Evolutionary conservation across 2,113 vertebrate genomes (phyloP).

Genomic region (Hypocryptadius cinnamomeus): DNA sequence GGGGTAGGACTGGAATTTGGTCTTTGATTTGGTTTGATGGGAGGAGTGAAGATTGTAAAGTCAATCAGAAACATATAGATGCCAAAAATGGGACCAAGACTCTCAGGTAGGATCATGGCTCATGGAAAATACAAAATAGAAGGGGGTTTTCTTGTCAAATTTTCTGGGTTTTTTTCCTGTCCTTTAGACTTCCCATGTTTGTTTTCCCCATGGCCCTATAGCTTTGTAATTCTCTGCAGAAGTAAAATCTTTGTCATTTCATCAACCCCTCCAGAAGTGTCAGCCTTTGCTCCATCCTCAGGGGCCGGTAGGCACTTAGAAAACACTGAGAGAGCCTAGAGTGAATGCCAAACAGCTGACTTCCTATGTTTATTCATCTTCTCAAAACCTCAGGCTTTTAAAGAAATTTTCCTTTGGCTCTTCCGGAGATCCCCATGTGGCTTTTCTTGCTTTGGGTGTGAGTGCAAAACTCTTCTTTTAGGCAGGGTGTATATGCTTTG

Average conservation of each 20-base stretch:
- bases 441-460: background rate
- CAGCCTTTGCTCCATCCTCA: background rate
- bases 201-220: background rate
- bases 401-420: background rate
- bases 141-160: background rate
- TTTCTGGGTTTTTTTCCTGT: background rate
- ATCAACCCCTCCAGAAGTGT: fast-evolving
- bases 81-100: background rate
- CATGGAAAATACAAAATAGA: background rate
- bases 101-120: background rate
- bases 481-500: background rate
- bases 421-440: background rate
- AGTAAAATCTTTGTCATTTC: background rate
- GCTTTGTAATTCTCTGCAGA: background rate
- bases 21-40: background rate
- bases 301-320: background rate
- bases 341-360: background rate
- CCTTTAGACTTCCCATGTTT: background rate
- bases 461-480: background rate
- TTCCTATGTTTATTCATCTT: background rate
- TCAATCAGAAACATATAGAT: background rate
- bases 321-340: background rate
- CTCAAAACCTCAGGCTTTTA: background rate
- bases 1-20: background rate
- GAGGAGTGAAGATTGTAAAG: background rate